Conservation (phyloP, 2,113 vertebrate species). For the Ptyas mucosa region DNA sequence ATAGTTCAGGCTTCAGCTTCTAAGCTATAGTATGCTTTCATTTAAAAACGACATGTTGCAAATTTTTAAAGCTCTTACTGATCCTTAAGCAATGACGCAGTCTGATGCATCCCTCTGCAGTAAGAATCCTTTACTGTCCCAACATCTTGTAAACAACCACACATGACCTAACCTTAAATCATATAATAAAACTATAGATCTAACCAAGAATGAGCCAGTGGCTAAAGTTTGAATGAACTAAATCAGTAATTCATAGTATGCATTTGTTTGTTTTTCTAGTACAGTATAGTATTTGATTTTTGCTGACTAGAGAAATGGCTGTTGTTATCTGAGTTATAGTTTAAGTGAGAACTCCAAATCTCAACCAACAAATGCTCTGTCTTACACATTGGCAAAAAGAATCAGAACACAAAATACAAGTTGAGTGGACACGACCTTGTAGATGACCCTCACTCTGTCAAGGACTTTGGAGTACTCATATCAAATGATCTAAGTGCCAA, state of each 20-base stretch:
- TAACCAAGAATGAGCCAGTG: neutral
- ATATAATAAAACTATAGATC: neutral
- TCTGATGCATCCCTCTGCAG: neutral
- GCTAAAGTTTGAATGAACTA: neutral
- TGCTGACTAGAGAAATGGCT: neutral
- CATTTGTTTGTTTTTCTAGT: neutral
- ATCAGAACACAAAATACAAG: too few species aligned
- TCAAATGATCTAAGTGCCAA: too few species aligned
- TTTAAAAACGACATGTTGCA: neutral
- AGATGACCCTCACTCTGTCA: too few species aligned
- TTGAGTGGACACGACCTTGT: too few species aligned
- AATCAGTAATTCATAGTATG: neutral
- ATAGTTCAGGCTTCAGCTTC: neutral
- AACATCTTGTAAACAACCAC: neutral
- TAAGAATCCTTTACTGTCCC: neutral
- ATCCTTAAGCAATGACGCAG: neutral
- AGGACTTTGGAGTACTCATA: too few species aligned
- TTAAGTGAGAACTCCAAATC: neutral
- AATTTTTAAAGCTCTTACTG: neutral
- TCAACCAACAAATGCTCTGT: too few species aligned
- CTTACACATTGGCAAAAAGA: too few species aligned
- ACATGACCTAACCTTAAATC: neutral
- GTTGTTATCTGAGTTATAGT: conserved; percentile 1
- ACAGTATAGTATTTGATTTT: neutral
- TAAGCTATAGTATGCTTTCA: neutral